phyloP scores from a whole-genome alignment of 2,113 vertebrate species.

The Pedetes capensis region DNA sequence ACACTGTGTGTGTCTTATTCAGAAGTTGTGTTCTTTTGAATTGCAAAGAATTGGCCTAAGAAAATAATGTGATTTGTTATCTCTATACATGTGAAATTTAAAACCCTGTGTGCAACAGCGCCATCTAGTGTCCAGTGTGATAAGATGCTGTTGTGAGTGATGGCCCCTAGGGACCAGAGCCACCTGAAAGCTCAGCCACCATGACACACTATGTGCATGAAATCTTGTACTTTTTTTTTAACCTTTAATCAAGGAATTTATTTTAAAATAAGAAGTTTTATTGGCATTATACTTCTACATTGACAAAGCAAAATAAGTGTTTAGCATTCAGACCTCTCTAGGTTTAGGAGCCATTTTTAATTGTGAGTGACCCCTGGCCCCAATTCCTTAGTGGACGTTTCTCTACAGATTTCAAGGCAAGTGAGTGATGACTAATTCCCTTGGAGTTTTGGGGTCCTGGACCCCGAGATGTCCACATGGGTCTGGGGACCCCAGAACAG shows the following conservation, averaged over 20 bases:
- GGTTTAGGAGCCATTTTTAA: not conserved
- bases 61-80: not conserved
- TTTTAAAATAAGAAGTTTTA: not conserved
- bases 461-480: not conserved
- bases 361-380: fast-evolving
- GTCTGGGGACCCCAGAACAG: not conserved
- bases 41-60: not conserved
- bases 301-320: not conserved
- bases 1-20: not conserved
- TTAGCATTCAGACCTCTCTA: not conserved
- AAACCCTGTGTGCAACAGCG: fast-evolving
- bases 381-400: not conserved
- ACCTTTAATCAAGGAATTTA: too few species aligned
- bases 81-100: not conserved
- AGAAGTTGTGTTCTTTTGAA: too few species aligned
- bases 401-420: not conserved
- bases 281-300: not conserved
- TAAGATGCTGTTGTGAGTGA: too few species aligned
- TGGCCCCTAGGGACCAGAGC: too few species aligned
- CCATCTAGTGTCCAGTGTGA: slow-evolving; percentile 63
- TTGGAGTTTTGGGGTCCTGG: fast-evolving
- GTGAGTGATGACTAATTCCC: fast-evolving
- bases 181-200: fast-evolving
- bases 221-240: not conserved
- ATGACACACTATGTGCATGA: fast-evolving